phyloP scores from a whole-genome alignment of 2,113 vertebrate species.

The Cochlearius cochlearius region DNA sequence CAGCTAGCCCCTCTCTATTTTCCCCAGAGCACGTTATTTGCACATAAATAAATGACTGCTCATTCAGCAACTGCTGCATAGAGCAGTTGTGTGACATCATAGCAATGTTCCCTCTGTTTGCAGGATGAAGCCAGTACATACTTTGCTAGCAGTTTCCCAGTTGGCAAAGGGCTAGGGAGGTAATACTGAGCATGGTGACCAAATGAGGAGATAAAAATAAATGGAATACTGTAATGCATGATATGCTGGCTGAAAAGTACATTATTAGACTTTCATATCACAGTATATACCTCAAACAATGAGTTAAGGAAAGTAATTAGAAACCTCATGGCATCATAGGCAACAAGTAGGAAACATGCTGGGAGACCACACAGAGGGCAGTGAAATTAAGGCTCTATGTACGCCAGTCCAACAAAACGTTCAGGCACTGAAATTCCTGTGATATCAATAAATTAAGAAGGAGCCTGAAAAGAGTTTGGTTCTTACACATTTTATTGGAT shows the following conservation, averaged over 20 bases:
- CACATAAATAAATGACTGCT: background rate
- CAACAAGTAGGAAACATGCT: constrained; percentile 16
- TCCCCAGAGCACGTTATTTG: background rate
- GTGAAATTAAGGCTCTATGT: background rate
- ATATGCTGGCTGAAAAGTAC: background rate
- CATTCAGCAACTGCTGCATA: background rate
- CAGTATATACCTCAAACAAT: constrained; percentile 6
- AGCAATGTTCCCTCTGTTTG: background rate
- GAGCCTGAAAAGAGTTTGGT: background rate
- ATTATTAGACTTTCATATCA: constrained; percentile 8
- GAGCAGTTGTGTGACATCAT: background rate
- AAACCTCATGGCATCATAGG: background rate
- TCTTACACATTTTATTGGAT: background rate
- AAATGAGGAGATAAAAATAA: constrained; percentile 41
- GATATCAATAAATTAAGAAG: background rate
- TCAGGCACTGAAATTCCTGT: background rate
- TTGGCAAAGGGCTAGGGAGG: background rate
- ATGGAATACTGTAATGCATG: background rate
- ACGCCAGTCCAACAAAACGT: background rate
- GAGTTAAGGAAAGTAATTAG: background rate
- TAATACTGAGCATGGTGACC: background rate
- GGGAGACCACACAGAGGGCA: background rate
- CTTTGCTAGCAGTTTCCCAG: constrained; percentile 1
- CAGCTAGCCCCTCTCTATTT: background rate
- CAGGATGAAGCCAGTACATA: background rate